These are phyloP conservation scores for Syncerus caffer DNA, from an alignment of 2,797 vertebrate species.

Conservation along the genomic window DNA sequence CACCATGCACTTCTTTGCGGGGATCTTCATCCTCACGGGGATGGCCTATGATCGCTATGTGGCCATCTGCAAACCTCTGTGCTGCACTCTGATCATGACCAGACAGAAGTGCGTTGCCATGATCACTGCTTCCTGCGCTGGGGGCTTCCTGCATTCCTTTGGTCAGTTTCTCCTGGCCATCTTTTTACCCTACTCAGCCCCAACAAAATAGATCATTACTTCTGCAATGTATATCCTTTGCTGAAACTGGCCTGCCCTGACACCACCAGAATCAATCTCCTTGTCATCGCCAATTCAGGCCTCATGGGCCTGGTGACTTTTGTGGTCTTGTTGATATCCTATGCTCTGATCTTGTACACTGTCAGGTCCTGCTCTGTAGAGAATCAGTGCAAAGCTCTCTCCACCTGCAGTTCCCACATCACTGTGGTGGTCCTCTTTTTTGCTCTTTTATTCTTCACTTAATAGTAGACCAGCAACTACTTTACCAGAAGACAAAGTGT, in stretches of 20 bases:
- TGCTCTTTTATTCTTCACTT: constrained; percentile 43
- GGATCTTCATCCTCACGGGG: constrained; percentile 33
- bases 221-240: constrained; percentile 35
- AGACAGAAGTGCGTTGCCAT: not conserved
- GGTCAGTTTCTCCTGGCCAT: not conserved
- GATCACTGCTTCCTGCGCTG: not conserved
- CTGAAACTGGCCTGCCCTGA: constrained; percentile 30
- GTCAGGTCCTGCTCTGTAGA: not conserved
- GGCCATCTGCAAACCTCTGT: constrained; percentile 66
- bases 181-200: not conserved
- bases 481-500: constrained; percentile 59
- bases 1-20: constrained; percentile 31
- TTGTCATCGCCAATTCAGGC: constrained; percentile 21
- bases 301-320: constrained; percentile 27
- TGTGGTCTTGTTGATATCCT: not conserved
- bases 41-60: constrained; percentile 64
- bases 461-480: constrained; percentile 39
- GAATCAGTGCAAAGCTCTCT: not conserved
- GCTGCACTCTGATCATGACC: constrained; percentile 64
- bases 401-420: constrained; percentile 17
- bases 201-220: constrained; percentile 42
- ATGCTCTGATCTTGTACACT: not conserved
- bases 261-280: not conserved
- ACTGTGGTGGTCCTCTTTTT: constrained; percentile 51
- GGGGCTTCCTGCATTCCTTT: not conserved